Conservation (phyloP, 2,888 invertebrate genomes). For the Tinea pellionella region DNA sequence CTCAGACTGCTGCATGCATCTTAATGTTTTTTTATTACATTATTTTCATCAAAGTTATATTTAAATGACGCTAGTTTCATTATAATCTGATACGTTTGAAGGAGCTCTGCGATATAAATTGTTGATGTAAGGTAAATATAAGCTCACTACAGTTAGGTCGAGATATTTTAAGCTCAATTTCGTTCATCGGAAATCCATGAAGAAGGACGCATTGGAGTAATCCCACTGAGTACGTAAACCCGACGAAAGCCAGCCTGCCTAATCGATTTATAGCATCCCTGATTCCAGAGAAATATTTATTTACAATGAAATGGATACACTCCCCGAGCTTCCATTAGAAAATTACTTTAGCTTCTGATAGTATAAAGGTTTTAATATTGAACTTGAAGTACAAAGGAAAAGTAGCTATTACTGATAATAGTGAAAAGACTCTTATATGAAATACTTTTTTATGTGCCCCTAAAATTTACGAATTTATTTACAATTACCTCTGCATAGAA, state of each 20-base stretch:
- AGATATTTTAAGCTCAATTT: slow-evolving; percentile 48
- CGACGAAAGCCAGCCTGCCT: slow-evolving; percentile 48
- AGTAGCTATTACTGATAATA: neutral
- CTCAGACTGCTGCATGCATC: too few species aligned
- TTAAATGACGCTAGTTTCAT: too few species aligned
- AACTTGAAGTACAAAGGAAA: neutral
- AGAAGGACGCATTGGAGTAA: slow-evolving; percentile 29
- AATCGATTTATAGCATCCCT: slow-evolving; percentile 49
- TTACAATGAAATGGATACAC: slow-evolving; percentile 19
- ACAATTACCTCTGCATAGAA: too few species aligned
- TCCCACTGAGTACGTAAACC: slow-evolving; percentile 38
- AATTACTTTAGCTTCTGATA: slow-evolving; percentile 20
- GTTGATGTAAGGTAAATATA: slow-evolving; percentile 3
- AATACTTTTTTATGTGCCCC: too few species aligned
- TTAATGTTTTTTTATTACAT: too few species aligned
- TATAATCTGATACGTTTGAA: neutral
- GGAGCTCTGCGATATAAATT: neutral
- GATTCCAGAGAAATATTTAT: slow-evolving; percentile 37
- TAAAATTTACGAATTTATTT: too few species aligned
- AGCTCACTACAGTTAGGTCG: slow-evolving; percentile 6
- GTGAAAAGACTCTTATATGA: too few species aligned
- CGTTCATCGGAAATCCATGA: slow-evolving; percentile 35
- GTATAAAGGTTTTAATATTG: neutral
- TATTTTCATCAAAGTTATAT: too few species aligned
- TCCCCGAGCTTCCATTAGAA: slow-evolving; percentile 27